Evolutionary conservation across 2,113 vertebrate species (phyloP).

Genomic region (Butastur rufipennis): DNA sequence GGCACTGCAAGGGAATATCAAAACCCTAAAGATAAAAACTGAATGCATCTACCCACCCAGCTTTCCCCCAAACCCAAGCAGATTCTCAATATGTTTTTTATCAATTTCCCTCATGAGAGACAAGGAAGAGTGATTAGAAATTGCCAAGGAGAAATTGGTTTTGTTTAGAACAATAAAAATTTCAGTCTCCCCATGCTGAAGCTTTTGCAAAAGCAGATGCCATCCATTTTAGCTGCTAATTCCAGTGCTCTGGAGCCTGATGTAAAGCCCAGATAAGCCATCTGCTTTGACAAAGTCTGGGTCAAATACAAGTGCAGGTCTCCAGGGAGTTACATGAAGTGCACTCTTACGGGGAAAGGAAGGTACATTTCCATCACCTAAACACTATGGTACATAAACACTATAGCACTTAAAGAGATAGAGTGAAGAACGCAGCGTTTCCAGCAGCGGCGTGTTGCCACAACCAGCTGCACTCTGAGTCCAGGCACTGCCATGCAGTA

Average conservation of each 20-base stretch:
- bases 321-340: not conserved
- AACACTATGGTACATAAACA: not conserved
- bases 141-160: not conserved
- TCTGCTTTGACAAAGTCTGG: not conserved
- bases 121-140: not conserved
- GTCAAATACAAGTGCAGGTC: not conserved
- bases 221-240: not conserved
- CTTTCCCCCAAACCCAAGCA: not conserved
- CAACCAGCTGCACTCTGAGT: not conserved
- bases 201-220: not conserved
- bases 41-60: not conserved
- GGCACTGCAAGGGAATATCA: not conserved
- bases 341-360: not conserved
- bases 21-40: not conserved
- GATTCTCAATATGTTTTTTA: not conserved
- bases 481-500: not conserved
- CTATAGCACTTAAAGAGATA: not conserved
- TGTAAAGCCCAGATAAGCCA: not conserved
- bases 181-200: not conserved
- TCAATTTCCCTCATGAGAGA: not conserved
- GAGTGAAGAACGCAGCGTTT: not conserved
- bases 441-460: not conserved
- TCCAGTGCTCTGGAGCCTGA: not conserved
- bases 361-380: not conserved
- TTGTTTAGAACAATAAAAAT: not conserved